These are phyloP conservation scores for Drosophila equinoxialis DNA, from an alignment of 1,140 invertebrate species.

Conservation along the genomic window DNA sequence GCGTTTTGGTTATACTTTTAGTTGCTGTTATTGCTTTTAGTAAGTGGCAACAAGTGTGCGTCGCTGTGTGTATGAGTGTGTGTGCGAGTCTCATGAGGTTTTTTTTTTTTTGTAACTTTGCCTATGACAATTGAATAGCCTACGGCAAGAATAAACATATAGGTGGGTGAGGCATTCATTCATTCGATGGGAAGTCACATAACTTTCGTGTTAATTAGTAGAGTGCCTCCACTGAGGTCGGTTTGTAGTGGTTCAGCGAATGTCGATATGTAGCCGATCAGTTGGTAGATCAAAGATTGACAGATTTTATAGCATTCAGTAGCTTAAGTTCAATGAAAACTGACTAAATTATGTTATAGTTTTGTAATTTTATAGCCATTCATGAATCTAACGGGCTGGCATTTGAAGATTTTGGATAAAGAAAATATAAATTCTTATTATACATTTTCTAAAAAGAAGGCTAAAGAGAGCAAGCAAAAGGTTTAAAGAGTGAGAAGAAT, in stretches of 20 bases:
- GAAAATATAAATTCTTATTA: no score
- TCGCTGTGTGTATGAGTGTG: conserved; percentile 1
- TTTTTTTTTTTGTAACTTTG: conserved; percentile 34
- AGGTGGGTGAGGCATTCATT: conserved; percentile 37
- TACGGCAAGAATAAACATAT: conserved; percentile 24
- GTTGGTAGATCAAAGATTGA: not conserved
- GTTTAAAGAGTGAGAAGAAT: no score
- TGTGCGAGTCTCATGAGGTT: not conserved
- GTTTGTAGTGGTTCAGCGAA: not conserved
- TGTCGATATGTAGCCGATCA: conserved; percentile 34
- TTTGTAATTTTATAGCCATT: no score
- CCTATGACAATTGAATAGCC: conserved; percentile 33
- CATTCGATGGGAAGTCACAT: conserved; percentile 54
- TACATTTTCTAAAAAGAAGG: no score
- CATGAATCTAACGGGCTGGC: no score
- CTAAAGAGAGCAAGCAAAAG: no score
- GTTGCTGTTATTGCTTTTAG: conserved; percentile 42
- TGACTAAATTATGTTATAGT: no score
- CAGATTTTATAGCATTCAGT: not conserved
- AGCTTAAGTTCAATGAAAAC: no score
- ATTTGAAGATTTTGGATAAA: no score
- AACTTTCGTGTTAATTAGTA: conserved; percentile 35
- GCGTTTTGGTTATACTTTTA: conserved; percentile 31
- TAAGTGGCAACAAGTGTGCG: conserved; percentile 43
- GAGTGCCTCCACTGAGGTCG: conserved; percentile 12